Evolutionary conservation across 37 sponge, comb jelly and placozoan species (phyloP), one percentile per base, ranked within the genome.

Genomic region (Agelas oroides): DNA sequence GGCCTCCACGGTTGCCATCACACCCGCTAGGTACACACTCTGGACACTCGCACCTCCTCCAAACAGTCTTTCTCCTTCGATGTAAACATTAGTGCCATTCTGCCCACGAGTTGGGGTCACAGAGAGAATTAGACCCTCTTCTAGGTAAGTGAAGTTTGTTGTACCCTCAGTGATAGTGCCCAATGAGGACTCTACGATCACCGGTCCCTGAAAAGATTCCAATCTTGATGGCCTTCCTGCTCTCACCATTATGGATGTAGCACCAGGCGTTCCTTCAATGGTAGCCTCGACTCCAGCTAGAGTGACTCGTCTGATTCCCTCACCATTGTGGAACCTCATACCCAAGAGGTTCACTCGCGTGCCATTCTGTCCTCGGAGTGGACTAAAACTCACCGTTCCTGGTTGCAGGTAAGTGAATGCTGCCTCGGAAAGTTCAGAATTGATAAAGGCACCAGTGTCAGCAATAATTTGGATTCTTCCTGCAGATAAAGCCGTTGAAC

Each of bases 101-200:
- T 91, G 95, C 23, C 95, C 95, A 52, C 54, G 59, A 27, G 74
- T 18, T 1, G 95, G 95, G 14, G 58, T 60, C n/a, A 91, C 75
- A 0, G 56, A 37, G 53, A 63, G 61, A 20, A 95, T 91, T 0
- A 52, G 20, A 1, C 92, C 92, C 39, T 95, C 92, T 36, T 65
- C 37, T 1, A 66, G 23, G 56, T 95, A 95, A 0, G 79, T 88
- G 70, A 95, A 95, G 64, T 65, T 77, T 20, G 20, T 39, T 15
- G 53, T 27, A 25, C 80, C 61, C 24, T 37, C 46, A 0, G 58
- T 74, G 13, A 76, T 84, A 3, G 93, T 67, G 12, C 87, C 87
- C 35, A 63, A 27, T 1, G 21, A 54, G 3, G 93, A 74, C 28
- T 56, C 65, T 14, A 92, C 74, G 11, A 73, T 31, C 16, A 92